Evolutionary conservation across 2,888 invertebrate genomes (phyloP), one percentile per base, ranked within the genome.

Genomic region (Drosophila setosimentum): DNA sequence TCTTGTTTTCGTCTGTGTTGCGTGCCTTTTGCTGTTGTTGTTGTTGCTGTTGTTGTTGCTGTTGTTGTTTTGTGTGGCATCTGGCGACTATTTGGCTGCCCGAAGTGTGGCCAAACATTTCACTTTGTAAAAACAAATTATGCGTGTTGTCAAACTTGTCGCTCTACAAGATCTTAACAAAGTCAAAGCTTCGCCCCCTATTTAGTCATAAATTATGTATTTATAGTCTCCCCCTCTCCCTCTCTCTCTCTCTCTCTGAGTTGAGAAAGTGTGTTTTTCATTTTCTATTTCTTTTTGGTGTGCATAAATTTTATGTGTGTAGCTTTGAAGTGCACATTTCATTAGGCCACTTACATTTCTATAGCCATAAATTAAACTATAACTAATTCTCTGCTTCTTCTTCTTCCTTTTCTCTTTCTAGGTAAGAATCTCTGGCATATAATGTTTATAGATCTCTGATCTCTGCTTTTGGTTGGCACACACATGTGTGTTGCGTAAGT

Each of bases 201-300:
- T 82, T 76, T 78, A 53, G 62, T 40, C 71, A 74, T 84, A 89
- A 87, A 82, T 87, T 72, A 84, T 76, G 69, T 81, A 83, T 88
- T 78, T 78, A 81, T 86, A 83, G 78, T 63, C 49, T 49, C 33
- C 4, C 37, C 3, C 49, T 30, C 37, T n/a, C 40, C 10, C n/a
- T 42, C 42, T n/a, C 1, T 13, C 3, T 21, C 21, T 45, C 45
- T 21, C n/a, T 42, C 42, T 21, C 42, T 21, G 21, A 6, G 7
- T 24, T 68, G 30, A 13, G 29, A 54, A 68, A 74, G 69, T n/a
- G 69, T 84, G 64, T 53, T 40, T 64, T 79, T 45, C 33, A 13
- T 5, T 51, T 33, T 32, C 0, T 21, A 0, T 37, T 37, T 42
- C 5, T 5, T 64, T 37, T 37, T 2, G 7, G 0, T 24, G 13